Conservation (phyloP, 2,888 invertebrate species). For the Thereva nobilitata region DNA sequence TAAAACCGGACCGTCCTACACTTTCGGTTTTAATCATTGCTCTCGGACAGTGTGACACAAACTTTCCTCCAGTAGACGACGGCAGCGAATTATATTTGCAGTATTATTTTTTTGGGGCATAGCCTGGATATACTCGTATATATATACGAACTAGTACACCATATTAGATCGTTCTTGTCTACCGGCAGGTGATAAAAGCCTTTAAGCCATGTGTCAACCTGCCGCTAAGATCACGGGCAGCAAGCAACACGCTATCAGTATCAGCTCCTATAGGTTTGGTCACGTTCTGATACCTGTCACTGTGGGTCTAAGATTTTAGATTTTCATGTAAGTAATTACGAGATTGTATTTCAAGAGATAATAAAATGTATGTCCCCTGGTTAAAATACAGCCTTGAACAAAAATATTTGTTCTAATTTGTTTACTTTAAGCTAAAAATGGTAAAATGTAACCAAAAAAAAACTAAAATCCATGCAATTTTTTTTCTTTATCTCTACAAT, state of each 20-base stretch:
- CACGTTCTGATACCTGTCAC: conserved; percentile 19
- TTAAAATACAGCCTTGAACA: too few species aligned
- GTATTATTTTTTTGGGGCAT: too few species aligned
- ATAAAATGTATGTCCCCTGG: too few species aligned
- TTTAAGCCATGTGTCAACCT: conserved; percentile 21
- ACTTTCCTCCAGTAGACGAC: conserved; percentile 4
- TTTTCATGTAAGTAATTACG: background rate
- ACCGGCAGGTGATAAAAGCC: conserved; percentile 19
- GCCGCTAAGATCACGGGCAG: conserved; percentile 26
- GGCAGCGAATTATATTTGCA: too few species aligned
- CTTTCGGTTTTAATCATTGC: background rate
- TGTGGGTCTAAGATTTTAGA: background rate
- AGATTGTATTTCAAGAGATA: too few species aligned
- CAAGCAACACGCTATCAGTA: conserved; percentile 15
- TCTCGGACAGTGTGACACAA: conserved; percentile 1
- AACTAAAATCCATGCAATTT: too few species aligned
- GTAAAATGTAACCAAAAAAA: too few species aligned
- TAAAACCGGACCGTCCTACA: background rate
- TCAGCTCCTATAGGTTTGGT: background rate
- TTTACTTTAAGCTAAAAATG: too few species aligned
- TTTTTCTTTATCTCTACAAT: too few species aligned
- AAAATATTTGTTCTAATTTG: too few species aligned
- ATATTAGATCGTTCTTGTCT: background rate
- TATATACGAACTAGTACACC: too few species aligned
- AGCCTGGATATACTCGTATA: too few species aligned